Evolutionary conservation across 2,113 vertebrate genomes (phyloP).

Genomic region (Chloropsis cyanopogon): DNA sequence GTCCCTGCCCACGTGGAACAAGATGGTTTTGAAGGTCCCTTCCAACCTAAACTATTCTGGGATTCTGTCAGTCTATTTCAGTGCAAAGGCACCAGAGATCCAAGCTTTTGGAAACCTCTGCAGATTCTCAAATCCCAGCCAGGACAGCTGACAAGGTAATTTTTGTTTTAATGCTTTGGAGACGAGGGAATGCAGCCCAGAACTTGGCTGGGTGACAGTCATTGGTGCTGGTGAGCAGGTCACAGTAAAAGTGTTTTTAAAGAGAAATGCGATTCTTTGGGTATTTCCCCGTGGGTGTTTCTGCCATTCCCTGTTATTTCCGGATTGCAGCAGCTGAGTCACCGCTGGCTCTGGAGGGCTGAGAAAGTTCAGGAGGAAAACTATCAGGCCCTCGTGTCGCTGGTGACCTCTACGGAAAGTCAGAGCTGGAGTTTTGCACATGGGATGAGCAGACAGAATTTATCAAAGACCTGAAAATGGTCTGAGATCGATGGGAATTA

Average conservation of each 20-base stretch:
- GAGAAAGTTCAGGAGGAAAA: neutral
- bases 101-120: neutral
- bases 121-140: neutral
- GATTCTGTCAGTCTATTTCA: neutral
- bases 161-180: neutral
- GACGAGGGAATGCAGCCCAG: neutral
- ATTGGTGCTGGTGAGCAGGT: neutral
- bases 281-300: neutral
- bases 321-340: neutral
- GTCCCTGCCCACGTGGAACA: neutral
- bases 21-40: neutral
- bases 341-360: neutral
- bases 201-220: neutral
- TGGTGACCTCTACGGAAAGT: neutral
- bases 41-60: neutral
- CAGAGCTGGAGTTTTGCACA: neutral
- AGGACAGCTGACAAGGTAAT: neutral
- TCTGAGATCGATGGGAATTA: neutral
- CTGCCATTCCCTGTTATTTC: constrained; percentile 14
- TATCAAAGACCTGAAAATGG: neutral
- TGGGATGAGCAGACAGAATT: neutral
- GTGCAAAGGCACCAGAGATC: neutral
- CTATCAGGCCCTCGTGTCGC: neutral
- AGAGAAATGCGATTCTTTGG: neutral
- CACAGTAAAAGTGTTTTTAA: neutral